Evolutionary conservation across 2,113 vertebrate genomes (phyloP).

Genomic region (Dromaius novaehollandiae): DNA sequence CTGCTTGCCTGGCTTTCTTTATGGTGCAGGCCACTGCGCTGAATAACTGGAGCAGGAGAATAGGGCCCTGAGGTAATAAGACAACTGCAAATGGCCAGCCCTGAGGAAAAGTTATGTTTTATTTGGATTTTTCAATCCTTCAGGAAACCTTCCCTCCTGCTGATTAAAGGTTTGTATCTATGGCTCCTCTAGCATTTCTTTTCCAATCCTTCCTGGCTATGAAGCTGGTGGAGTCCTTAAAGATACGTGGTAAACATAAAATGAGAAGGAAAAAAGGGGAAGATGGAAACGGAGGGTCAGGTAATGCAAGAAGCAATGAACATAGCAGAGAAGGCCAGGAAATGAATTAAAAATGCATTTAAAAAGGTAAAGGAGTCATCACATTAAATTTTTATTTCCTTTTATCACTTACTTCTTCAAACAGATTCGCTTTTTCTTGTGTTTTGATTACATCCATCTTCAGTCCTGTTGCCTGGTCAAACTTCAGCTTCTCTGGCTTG

Average conservation of each 20-base stretch:
- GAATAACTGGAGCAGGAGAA: neutral
- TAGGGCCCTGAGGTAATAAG: neutral
- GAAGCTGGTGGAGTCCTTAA: neutral
- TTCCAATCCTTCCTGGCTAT: neutral
- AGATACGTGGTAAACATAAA: neutral
- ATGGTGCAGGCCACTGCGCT: neutral
- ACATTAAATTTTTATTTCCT: neutral
- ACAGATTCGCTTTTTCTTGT: neutral
- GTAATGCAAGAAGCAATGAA: neutral
- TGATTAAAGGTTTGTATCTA: neutral
- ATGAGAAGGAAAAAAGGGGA: neutral
- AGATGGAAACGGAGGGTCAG: neutral
- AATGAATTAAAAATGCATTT: neutral
- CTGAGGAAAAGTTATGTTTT: neutral
- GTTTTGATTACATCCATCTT: neutral
- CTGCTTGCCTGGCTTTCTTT: neutral
- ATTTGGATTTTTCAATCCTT: conserved; percentile 13
- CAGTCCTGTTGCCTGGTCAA: neutral
- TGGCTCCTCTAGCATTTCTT: neutral
- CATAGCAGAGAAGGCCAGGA: neutral
- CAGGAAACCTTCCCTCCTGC: neutral
- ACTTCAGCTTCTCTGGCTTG: neutral
- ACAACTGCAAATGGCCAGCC: neutral
- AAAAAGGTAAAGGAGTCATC: neutral
- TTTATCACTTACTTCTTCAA: neutral